Evolutionary conservation across 2,113 vertebrate species (phyloP).

Genomic region (Tragelaphus imberbis): DNA sequence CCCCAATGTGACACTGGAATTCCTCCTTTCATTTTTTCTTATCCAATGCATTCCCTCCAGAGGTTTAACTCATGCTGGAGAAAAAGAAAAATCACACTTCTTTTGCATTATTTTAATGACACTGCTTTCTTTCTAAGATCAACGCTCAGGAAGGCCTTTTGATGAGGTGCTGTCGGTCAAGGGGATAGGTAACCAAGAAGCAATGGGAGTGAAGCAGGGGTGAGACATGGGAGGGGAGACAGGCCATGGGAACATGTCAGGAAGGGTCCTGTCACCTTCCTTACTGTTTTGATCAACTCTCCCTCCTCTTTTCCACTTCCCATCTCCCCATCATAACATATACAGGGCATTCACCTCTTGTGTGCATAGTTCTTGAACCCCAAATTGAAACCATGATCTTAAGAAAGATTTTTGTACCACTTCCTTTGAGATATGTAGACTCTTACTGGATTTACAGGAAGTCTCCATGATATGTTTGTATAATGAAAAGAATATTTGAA

Average conservation of each 20-base stretch:
- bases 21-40: neutral
- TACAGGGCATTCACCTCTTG: neutral
- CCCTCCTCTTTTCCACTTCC: neutral
- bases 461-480: neutral
- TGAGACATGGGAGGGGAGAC: neutral
- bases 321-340: neutral
- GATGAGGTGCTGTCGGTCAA: neutral
- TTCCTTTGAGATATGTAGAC: neutral
- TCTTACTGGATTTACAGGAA: neutral
- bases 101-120: neutral
- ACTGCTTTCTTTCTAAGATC: neutral
- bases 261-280: neutral
- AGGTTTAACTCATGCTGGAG: neutral
- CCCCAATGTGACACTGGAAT: neutral
- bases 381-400: neutral
- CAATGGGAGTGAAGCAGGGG: neutral
- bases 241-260: no score
- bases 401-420: neutral
- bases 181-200: neutral
- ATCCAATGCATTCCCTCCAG: neutral
- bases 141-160: neutral
- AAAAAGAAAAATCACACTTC: neutral
- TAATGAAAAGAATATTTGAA: neutral
- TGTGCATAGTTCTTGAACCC: neutral
- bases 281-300: neutral